These are phyloP conservation scores for Gnathonemus echidnorhynchus DNA, from an alignment of 2,113 vertebrate genomes.

Conservation along the genomic window DNA sequence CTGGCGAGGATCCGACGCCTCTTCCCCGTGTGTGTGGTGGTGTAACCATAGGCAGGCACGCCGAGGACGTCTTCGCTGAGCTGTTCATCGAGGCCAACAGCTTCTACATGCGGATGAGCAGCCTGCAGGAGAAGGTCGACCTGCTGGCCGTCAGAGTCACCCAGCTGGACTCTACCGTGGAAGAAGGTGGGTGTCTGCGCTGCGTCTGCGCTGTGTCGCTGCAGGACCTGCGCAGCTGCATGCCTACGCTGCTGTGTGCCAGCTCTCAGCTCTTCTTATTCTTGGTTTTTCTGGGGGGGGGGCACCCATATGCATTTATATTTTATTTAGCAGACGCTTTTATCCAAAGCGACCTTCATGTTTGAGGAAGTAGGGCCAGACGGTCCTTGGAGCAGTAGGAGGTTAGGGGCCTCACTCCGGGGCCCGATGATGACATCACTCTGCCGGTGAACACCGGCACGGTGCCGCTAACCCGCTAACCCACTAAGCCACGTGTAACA, in stretches of 20 bases:
- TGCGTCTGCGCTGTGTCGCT: neutral
- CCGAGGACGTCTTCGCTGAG: slow-evolving; percentile 77
- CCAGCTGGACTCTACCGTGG: slow-evolving; percentile 79
- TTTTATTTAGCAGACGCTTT: neutral
- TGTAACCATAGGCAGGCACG: slow-evolving; percentile 63
- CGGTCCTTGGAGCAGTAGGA: neutral
- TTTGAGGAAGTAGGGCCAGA: neutral
- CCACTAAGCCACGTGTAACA: neutral
- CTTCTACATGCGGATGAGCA: slow-evolving; percentile 77
- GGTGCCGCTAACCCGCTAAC: neutral
- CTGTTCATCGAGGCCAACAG: slow-evolving; percentile 77
- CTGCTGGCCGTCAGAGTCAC: slow-evolving; percentile 79
- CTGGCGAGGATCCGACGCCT: neutral
- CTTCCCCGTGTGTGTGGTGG: neutral
- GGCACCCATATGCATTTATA: neutral
- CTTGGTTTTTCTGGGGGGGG: neutral
- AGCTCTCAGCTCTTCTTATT: neutral
- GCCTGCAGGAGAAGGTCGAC: slow-evolving; percentile 77
- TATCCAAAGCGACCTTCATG: neutral
- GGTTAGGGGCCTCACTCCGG: neutral
- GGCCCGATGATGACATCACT: neutral
- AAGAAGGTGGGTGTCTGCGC: slow-evolving; percentile 66
- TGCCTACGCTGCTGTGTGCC: neutral
- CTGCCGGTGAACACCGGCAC: neutral
- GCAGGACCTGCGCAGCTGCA: neutral